Evolutionary conservation across 2,888 invertebrate species (phyloP).

Genomic region (Drosophila pseudotakahashii): DNA sequence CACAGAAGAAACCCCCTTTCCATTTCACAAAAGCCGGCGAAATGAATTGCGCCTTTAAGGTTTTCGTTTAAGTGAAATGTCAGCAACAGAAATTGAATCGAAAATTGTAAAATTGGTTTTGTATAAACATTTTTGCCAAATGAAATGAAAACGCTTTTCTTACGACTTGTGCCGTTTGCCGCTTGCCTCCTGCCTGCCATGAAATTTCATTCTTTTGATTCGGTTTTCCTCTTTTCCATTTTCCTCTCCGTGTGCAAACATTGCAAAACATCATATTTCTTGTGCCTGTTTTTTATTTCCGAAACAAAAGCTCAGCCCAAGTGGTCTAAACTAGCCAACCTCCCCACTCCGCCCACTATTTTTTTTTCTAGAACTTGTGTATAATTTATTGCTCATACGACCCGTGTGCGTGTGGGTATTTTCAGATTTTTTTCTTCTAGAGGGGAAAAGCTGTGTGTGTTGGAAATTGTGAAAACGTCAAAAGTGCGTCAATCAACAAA

Average conservation of each 20-base stretch:
- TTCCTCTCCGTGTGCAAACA: conserved; percentile 19
- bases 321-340: conserved; percentile 12
- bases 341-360: background rate
- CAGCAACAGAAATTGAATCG: conserved; percentile 84
- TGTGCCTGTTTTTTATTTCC: conserved; percentile 73
- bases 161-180: conserved; percentile 44
- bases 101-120: conserved; percentile 81
- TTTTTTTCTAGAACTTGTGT: conserved; percentile 41
- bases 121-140: conserved; percentile 79
- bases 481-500: conserved; percentile 79
- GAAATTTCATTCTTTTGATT: conserved; percentile 38
- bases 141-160: conserved; percentile 78
- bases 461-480: conserved; percentile 69
- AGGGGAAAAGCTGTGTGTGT: conserved; percentile 21
- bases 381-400: conserved; percentile 72
- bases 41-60: conserved; percentile 82
- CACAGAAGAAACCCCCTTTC: conserved; percentile 5
- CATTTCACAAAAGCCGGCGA: conserved; percentile 4
- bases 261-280: conserved; percentile 68
- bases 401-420: conserved; percentile 35
- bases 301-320: conserved; percentile 59
- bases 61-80: conserved; percentile 84
- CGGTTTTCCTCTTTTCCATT: conserved; percentile 13
- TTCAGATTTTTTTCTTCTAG: background rate
- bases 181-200: conserved; percentile 42